Evolutionary conservation across 2,888 invertebrate genomes (phyloP).

Genomic region (Nebria brevicollis): DNA sequence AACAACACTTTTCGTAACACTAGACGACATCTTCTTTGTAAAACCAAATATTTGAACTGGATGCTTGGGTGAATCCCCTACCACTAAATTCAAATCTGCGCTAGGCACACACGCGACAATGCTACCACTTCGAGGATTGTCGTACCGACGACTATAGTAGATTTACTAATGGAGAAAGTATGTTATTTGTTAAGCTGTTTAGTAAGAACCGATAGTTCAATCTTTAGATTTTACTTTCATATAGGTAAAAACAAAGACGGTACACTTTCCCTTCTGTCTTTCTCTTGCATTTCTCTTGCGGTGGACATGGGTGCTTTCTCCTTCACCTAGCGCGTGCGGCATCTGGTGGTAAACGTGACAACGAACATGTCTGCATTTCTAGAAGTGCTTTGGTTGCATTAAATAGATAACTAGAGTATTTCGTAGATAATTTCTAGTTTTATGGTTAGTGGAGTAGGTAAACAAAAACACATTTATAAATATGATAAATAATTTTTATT

Average conservation of each 20-base stretch:
- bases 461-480: not conserved
- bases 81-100: not conserved
- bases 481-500: not conserved
- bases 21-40: not conserved
- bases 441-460: too few relatives aligned
- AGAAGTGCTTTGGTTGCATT: not conserved
- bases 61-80: not conserved
- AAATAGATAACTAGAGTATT: not conserved
- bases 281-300: not conserved
- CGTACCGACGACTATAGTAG: not conserved
- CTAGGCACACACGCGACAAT: not conserved
- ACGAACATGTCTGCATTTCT: not conserved
- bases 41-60: not conserved
- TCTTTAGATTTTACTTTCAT: not conserved
- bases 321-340: not conserved
- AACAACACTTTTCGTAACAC: not conserved
- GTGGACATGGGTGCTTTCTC: not conserved
- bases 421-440: too few relatives aligned
- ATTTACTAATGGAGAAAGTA: not conserved
- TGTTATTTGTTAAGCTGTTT: not conserved
- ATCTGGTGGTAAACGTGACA: not conserved
- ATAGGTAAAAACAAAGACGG: not conserved
- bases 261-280: not conserved
- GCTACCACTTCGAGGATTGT: not conserved
- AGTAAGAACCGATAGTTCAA: not conserved